These are phyloP conservation scores for Tauraco hartlaubi DNA, from an alignment of 2,797 vertebrate genomes.

Conservation along the genomic window DNA sequence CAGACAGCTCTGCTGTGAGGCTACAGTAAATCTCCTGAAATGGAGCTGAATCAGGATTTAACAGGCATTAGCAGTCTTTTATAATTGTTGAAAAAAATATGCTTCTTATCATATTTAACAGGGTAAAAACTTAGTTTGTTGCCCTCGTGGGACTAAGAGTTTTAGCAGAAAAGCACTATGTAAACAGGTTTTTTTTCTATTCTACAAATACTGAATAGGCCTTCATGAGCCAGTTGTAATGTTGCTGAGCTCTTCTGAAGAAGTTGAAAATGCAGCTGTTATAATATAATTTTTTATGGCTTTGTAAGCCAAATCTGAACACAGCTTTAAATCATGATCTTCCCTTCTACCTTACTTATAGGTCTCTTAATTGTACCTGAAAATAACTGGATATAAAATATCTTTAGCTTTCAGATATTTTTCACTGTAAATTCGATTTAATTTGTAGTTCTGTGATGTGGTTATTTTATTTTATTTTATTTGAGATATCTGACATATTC, in stretches of 20 bases:
- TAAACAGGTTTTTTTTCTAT: background rate
- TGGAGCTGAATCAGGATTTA: background rate
- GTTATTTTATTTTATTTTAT: background rate
- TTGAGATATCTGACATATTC: background rate
- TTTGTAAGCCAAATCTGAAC: background rate
- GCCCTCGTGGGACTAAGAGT: background rate
- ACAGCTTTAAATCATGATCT: background rate
- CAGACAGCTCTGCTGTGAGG: background rate
- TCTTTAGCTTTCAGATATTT: background rate
- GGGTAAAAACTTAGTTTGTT: background rate
- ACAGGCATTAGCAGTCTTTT: background rate
- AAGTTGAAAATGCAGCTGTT: background rate
- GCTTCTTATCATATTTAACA: background rate
- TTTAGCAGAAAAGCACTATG: background rate
- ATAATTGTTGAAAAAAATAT: conserved; percentile 25
- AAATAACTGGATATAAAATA: background rate
- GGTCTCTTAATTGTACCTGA: background rate
- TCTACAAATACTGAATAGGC: background rate
- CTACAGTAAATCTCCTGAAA: background rate
- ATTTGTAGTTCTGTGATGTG: background rate
- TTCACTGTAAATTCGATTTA: background rate
- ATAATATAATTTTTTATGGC: background rate
- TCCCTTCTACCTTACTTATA: background rate
- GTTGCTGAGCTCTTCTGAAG: background rate
- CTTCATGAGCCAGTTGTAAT: background rate